Evolutionary conservation across 1,140 invertebrate species (phyloP).

Genomic region (Lepidurus packardi): DNA sequence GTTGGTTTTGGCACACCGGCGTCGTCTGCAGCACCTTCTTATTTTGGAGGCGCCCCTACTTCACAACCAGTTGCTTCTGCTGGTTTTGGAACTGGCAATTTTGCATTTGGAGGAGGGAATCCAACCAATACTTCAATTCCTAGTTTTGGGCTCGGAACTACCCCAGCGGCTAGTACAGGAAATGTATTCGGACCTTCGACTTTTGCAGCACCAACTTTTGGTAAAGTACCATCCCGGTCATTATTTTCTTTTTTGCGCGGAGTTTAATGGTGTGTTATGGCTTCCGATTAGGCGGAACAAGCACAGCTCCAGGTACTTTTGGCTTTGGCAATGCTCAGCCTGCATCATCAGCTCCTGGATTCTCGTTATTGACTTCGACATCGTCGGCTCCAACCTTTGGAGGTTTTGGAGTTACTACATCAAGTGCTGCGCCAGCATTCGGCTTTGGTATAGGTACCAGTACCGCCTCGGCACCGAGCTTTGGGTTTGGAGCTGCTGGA

Average conservation of each 20-base stretch:
- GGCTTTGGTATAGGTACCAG: conserved; percentile 43
- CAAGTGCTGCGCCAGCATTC: conserved; percentile 39
- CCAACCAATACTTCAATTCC: background rate
- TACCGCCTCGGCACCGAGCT: conserved; percentile 36
- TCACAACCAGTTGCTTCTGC: conserved; percentile 7
- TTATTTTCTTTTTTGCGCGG: background rate
- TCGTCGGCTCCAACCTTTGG: conserved; percentile 39
- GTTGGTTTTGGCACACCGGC: background rate
- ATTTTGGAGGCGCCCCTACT: background rate
- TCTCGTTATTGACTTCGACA: conserved; percentile 32
- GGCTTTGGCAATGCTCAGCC: conserved; percentile 29
- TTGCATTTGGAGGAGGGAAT: conserved; percentile 16
- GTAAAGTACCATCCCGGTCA: background rate
- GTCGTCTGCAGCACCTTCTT: background rate
- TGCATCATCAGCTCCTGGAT: conserved; percentile 31
- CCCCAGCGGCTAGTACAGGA: conserved; percentile 38
- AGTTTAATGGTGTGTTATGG: background rate
- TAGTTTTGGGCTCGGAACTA: conserved; percentile 32
- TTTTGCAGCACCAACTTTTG: conserved; percentile 36
- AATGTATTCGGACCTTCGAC: conserved; percentile 23
- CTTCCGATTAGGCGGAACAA: conserved; percentile 12
- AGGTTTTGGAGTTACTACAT: conserved; percentile 41
- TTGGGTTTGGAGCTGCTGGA: conserved; percentile 31
- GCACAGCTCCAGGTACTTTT: conserved; percentile 36
- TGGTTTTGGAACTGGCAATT: background rate